Evolutionary conservation across 2,113 vertebrate genomes (phyloP).

Genomic region (Smithornis capensis): DNA sequence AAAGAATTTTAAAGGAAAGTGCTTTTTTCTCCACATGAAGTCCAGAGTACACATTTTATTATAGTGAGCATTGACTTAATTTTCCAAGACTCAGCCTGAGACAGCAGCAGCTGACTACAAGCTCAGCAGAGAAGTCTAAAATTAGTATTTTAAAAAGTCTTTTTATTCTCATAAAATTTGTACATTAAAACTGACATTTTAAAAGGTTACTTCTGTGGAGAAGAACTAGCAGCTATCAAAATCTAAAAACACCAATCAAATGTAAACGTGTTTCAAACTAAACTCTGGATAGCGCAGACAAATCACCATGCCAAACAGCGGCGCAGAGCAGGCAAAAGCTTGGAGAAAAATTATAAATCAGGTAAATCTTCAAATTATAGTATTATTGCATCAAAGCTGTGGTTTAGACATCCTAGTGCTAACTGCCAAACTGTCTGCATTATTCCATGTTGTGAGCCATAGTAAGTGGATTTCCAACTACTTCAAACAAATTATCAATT

Average conservation of each 20-base stretch:
- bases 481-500: constrained; percentile 33
- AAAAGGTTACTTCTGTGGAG: constrained; percentile 65
- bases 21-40: constrained; percentile 11
- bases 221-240: constrained; percentile 50
- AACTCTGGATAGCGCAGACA: background rate
- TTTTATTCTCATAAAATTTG: constrained; percentile 72
- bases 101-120: constrained; percentile 65
- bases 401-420: background rate
- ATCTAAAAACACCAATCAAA: constrained; percentile 57
- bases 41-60: constrained; percentile 57
- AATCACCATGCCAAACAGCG: background rate
- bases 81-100: constrained; percentile 54
- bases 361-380: constrained; percentile 1
- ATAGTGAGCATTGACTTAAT: constrained; percentile 48
- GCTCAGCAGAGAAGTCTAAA: constrained; percentile 61
- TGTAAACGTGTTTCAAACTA: constrained; percentile 22
- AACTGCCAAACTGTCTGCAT: constrained; percentile 11
- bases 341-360: background rate
- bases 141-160: constrained; percentile 54
- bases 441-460: background rate
- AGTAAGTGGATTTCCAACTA: background rate
- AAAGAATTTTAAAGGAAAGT: constrained; percentile 34
- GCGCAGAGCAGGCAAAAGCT: background rate
- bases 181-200: constrained; percentile 72
- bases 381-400: background rate